Evolutionary conservation across 2,113 vertebrate genomes (phyloP).

Genomic region (Embiotoca jacksoni): DNA sequence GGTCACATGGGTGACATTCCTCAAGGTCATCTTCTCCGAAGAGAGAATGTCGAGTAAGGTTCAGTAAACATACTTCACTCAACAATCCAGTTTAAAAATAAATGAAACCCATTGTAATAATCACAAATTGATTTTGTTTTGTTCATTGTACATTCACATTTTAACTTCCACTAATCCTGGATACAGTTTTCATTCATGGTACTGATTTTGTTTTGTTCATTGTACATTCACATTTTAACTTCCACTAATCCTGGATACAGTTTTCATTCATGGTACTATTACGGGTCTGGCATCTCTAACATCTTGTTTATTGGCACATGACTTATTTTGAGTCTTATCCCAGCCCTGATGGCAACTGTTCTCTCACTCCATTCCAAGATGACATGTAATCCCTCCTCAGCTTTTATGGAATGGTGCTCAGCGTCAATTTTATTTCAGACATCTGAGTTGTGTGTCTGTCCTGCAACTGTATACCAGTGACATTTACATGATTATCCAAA

Average conservation of each 20-base stretch:
- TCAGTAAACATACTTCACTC: background rate
- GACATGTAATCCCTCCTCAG: constrained; percentile 66
- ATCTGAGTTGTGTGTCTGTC: constrained; percentile 60
- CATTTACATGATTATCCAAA: constrained; percentile 74
- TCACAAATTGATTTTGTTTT: background rate
- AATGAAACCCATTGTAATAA: background rate
- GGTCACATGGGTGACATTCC: constrained; percentile 35
- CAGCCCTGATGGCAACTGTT: constrained; percentile 70
- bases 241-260: background rate
- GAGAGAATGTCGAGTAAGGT: background rate
- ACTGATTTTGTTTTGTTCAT: background rate
- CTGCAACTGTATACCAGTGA: constrained; percentile 77
- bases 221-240: background rate
- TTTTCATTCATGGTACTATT: constrained; percentile 58
- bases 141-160: background rate
- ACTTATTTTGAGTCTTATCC: constrained; percentile 76
- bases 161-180: background rate
- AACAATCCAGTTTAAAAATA: constrained; percentile 9
- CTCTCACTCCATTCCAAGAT: constrained; percentile 69
- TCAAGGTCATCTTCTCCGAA: constrained; percentile 53
- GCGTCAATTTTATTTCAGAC: constrained; percentile 69
- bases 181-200: constrained; percentile 53
- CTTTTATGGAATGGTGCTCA: constrained; percentile 71
- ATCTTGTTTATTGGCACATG: constrained; percentile 70
- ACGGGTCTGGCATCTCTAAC: constrained; percentile 58